A percentile compares a stretch with the other conserved stretches of the same genome.
These are phyloP conservation scores for Myotis lucifugus DNA, from an alignment of 2,113 vertebrate species.

Conservation along the genomic window DNA sequence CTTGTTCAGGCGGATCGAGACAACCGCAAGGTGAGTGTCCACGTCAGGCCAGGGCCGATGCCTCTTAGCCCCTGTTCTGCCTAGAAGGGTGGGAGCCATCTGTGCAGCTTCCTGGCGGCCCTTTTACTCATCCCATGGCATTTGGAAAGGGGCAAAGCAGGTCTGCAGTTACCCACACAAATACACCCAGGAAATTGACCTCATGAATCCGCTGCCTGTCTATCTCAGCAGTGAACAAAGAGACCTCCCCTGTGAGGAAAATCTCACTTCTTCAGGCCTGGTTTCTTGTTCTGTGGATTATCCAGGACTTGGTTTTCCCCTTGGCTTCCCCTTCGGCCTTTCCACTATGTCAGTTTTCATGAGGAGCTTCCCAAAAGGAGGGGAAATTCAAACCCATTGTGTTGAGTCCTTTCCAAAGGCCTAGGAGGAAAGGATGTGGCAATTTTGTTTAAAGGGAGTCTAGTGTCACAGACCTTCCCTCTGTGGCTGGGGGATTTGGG, in stretches of 20 bases:
- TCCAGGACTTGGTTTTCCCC: not conserved
- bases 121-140: not conserved
- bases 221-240: not conserved
- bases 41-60: not conserved
- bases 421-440: not conserved
- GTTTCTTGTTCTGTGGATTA: not conserved
- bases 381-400: not conserved
- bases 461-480: not conserved
- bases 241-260: not conserved
- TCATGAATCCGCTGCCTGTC: not conserved
- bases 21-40: conserved; percentile 93
- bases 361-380: not conserved
- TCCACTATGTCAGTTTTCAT: not conserved
- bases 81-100: not conserved
- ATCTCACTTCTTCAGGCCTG: not conserved
- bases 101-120: not conserved
- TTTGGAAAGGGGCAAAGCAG: not conserved
- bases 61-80: not conserved
- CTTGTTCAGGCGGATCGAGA: conserved; percentile 96
- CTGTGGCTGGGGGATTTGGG: not conserved
- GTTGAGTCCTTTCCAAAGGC: not conserved
- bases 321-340: not conserved
- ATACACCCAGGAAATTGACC: not conserved
- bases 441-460: not conserved
- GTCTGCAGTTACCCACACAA: not conserved